Evolutionary conservation across 2,888 invertebrate genomes (phyloP).

Genomic region (Agrochola lota): DNA sequence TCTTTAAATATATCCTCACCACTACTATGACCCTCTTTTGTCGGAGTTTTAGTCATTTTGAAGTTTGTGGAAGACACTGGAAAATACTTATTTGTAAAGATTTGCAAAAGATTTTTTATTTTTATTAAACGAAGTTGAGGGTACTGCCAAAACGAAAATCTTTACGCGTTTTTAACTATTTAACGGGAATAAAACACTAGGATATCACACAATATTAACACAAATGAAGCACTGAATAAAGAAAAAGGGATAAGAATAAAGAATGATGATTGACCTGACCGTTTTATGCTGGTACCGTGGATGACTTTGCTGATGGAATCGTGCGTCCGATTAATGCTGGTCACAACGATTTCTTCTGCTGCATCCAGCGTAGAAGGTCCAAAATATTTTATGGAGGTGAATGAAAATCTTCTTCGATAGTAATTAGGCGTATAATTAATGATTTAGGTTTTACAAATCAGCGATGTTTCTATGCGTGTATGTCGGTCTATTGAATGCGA

Average conservation of each 20-base stretch:
- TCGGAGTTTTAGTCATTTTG: too few relatives aligned
- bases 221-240: background rate
- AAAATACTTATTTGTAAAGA: background rate
- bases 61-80: too few relatives aligned
- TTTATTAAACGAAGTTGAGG: background rate
- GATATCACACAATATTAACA: too few relatives aligned
- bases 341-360: background rate
- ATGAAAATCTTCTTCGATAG: background rate
- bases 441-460: too few relatives aligned
- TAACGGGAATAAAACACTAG: background rate
- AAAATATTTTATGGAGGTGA: background rate
- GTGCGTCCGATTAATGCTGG: too few relatives aligned
- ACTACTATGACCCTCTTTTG: too few relatives aligned
- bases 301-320: background rate
- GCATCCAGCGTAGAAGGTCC: background rate
- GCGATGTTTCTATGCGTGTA: too few relatives aligned
- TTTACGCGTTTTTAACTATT: background rate
- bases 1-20: too few relatives aligned
- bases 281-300: constrained; percentile 6
- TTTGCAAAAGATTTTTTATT: background rate
- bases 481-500: too few relatives aligned
- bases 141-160: background rate
- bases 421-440: too few relatives aligned
- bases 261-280: constrained; percentile 4
- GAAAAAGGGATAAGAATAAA: background rate